These are phyloP conservation scores for Malurus melanocephalus DNA, from an alignment of 2,113 vertebrate genomes.

Conservation along the genomic window DNA sequence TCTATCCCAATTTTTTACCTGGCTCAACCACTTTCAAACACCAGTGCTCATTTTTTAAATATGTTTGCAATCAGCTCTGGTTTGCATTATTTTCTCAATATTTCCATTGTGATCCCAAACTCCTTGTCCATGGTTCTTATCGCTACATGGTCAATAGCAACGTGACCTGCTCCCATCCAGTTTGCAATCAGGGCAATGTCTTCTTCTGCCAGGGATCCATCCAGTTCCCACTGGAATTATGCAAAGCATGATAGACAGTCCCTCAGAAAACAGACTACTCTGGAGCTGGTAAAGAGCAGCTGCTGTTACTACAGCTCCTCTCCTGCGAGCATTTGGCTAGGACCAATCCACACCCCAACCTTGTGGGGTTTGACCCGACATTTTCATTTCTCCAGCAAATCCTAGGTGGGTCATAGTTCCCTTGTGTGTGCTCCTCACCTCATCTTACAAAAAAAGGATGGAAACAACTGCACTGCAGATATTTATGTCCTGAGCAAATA, in stretches of 20 bases:
- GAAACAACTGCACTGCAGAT: neutral
- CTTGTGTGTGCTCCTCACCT: neutral
- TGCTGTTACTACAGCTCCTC: neutral
- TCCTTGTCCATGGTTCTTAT: neutral
- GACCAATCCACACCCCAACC: neutral
- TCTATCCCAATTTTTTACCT: neutral
- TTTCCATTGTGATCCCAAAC: neutral
- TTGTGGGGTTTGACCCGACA: accelerated
- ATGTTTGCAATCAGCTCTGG: neutral
- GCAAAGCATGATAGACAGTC: neutral
- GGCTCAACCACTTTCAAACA: neutral
- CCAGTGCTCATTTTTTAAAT: neutral
- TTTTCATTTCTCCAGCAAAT: neutral
- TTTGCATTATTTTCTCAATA: neutral
- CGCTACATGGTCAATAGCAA: neutral
- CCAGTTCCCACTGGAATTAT: neutral
- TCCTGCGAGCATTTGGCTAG: accelerated
- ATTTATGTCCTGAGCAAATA: neutral
- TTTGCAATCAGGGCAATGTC: neutral
- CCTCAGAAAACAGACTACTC: neutral
- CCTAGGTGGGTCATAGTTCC: neutral
- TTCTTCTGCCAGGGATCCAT: neutral
- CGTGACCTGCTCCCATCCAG: accelerated
- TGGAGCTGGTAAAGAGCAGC: neutral
- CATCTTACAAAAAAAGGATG: neutral